phyloP scores from a whole-genome alignment of 2,888 invertebrate genomes.

The Lamellibrachia columna region DNA sequence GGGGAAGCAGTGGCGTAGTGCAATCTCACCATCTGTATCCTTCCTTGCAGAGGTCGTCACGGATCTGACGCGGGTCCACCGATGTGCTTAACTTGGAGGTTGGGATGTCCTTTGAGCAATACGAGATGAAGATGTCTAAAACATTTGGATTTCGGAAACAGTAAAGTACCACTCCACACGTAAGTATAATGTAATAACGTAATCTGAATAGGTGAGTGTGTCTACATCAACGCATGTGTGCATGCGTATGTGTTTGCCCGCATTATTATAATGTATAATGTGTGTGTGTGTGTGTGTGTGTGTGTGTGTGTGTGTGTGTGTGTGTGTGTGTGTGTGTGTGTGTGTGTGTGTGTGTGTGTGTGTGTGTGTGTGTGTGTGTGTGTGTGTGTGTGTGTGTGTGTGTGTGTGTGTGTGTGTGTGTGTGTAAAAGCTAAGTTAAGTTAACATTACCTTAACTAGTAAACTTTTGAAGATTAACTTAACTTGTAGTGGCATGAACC shows the following conservation, averaged over 20 bases:
- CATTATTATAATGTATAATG: too few relatives aligned
- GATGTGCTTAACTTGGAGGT: background rate
- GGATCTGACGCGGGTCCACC: slow-evolving; percentile 47
- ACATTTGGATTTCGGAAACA: background rate
- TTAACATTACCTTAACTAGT: too few relatives aligned
- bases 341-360: background rate
- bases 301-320: slow-evolving; percentile 1
- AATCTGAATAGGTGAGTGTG: background rate
- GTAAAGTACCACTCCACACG: background rate
- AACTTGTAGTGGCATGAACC: too few relatives aligned
- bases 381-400: background rate
- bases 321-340: background rate
- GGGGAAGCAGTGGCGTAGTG: background rate
- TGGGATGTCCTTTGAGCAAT: slow-evolving; percentile 46
- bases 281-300: background rate
- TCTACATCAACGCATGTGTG: background rate
- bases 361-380: too few relatives aligned
- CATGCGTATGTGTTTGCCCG: background rate
- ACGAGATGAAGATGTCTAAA: slow-evolving; percentile 54
- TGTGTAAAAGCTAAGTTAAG: too few relatives aligned
- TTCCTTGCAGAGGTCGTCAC: slow-evolving; percentile 45
- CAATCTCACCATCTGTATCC: slow-evolving; percentile 51
- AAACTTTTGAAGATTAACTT: too few relatives aligned
- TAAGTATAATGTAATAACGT: background rate
- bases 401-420: too few relatives aligned